A percentile compares a stretch with the other conserved stretches of the same genome.
Evolutionary conservation across 1,140 invertebrate genomes (phyloP).

Genomic region (Tribolium castaneum): DNA sequence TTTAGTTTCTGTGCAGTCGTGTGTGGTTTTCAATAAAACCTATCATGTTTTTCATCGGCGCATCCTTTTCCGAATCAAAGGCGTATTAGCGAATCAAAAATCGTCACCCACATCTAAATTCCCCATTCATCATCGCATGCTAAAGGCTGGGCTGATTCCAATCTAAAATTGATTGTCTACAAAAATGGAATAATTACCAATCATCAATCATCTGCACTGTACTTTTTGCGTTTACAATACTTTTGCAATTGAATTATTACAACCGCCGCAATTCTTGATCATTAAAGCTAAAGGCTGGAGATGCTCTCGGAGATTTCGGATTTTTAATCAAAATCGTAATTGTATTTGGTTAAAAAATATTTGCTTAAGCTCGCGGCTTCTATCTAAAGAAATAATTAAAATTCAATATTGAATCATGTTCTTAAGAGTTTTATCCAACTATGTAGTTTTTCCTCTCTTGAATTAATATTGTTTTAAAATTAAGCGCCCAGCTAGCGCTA

Average conservation of each 20-base stretch:
- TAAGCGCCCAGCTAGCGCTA: background rate
- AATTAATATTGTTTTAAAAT: constrained; percentile 30
- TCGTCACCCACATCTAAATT: constrained; percentile 30
- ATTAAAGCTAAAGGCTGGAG: background rate
- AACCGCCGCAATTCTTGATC: background rate
- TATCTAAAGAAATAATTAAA: constrained; percentile 27
- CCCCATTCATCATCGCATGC: constrained; percentile 22
- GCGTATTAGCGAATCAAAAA: constrained; percentile 16
- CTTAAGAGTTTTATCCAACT: constrained; percentile 20
- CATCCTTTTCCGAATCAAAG: background rate
- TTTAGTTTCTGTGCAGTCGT: constrained; percentile 28
- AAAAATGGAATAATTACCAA: constrained; percentile 42
- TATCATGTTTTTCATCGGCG: constrained; percentile 6
- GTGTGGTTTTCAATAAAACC: constrained; percentile 32
- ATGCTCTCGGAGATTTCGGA: background rate
- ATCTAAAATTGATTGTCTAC: constrained; percentile 43
- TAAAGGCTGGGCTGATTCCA: constrained; percentile 31
- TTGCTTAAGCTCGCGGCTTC: constrained; percentile 2
- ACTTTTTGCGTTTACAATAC: constrained; percentile 15
- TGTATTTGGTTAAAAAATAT: constrained; percentile 21
- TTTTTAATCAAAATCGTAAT: constrained; percentile 30
- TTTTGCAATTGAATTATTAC: constrained; percentile 26
- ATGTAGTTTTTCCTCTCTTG: background rate
- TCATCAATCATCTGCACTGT: constrained; percentile 40
- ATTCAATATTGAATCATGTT: constrained; percentile 10